These are phyloP conservation scores for Melikaiella ostensackeni DNA, from an alignment of 2,888 invertebrate genomes.

Conservation along the genomic window DNA sequence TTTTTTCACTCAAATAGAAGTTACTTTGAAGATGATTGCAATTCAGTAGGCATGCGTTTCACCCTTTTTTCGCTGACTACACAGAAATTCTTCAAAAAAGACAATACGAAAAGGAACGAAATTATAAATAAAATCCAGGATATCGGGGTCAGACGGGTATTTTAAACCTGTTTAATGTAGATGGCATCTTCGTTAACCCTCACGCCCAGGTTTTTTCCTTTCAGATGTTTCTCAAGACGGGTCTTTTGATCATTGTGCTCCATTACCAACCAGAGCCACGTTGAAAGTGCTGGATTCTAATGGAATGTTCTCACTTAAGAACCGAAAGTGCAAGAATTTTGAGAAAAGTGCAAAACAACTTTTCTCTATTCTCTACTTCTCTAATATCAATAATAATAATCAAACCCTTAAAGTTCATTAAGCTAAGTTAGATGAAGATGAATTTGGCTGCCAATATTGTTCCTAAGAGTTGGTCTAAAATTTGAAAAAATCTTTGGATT, in stretches of 20 bases:
- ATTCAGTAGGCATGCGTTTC: background rate
- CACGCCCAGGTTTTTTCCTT: conserved; percentile 67
- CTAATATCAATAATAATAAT: too few species aligned
- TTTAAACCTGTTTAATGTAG: conserved; percentile 71
- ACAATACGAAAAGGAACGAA: background rate
- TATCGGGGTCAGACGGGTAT: conserved; percentile 43
- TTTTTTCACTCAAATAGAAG: background rate
- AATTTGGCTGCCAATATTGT: background rate
- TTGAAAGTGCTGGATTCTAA: conserved; percentile 78
- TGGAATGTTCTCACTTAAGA: conserved; percentile 49
- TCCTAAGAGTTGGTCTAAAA: background rate
- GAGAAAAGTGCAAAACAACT: background rate
- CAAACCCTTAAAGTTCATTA: too few species aligned
- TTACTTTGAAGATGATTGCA: background rate
- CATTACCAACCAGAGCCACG: conserved; percentile 78
- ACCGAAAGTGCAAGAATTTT: conserved; percentile 24
- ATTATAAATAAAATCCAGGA: conserved; percentile 33
- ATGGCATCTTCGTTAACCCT: conserved; percentile 68
- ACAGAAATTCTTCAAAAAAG: background rate
- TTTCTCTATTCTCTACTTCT: too few species aligned
- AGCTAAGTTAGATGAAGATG: background rate
- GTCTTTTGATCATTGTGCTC: conserved; percentile 73
- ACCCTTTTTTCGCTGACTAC: background rate
- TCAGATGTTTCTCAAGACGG: conserved; percentile 69
- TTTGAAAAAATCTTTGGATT: background rate